These are phyloP conservation scores for Murina feae DNA, from an alignment of 2,113 vertebrate genomes.

Conservation along the genomic window DNA sequence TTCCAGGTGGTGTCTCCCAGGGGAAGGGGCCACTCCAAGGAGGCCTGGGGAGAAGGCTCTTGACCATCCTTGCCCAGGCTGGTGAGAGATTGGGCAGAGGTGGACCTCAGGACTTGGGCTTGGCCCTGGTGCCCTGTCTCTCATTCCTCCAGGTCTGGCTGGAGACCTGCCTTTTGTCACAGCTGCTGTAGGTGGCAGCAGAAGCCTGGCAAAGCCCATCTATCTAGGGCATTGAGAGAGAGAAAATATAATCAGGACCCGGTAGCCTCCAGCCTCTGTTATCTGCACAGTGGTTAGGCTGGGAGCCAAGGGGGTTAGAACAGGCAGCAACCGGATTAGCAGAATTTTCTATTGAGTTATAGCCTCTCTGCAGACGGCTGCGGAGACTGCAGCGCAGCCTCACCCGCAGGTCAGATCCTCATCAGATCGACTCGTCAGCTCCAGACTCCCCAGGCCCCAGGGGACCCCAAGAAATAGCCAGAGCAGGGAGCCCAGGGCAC, in stretches of 20 bases:
- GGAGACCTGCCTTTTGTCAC: conserved; percentile 48
- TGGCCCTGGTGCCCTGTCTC: not conserved
- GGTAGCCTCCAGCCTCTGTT: conserved; percentile 21
- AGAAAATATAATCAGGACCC: conserved; percentile 10
- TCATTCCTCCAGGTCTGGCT: conserved; percentile 37
- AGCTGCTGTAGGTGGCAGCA: conserved; percentile 85
- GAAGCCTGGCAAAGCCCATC: conserved; percentile 71
- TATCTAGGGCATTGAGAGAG: not conserved
- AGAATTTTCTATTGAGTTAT: conserved; percentile 53
- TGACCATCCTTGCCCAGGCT: too few species aligned
- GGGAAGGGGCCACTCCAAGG: not conserved
- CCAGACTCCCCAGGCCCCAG: not conserved
- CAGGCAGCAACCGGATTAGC: conserved; percentile 51
- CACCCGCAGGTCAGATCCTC: not conserved
- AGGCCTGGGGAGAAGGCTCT: not conserved
- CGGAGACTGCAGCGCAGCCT: not conserved
- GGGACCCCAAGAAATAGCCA: not conserved
- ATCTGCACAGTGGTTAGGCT: conserved; percentile 21
- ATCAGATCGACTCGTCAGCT: not conserved
- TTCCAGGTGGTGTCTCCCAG: not conserved
- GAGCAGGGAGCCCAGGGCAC: not conserved
- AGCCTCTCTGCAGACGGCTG: not conserved
- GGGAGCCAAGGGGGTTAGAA: conserved; percentile 36
- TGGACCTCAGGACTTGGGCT: not conserved
- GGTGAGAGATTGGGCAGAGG: too few species aligned